phyloP scores from a whole-genome alignment of 1,140 invertebrate genomes.

The Drepana arcuata region DNA sequence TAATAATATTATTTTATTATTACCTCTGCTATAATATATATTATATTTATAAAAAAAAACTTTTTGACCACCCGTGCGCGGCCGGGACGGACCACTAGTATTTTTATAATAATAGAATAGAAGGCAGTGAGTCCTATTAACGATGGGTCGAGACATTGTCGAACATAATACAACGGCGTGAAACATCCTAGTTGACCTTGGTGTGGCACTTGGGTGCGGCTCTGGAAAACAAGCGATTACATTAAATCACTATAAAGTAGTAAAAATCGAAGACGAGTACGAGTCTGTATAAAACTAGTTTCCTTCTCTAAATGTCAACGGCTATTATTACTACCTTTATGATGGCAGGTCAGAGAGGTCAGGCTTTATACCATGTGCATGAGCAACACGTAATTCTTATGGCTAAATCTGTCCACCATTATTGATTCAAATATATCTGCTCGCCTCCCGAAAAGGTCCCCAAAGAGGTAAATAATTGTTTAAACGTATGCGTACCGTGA shows the following conservation, averaged over 20 bases:
- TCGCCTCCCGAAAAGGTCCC: no score
- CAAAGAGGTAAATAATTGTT: no score
- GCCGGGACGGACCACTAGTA: no score
- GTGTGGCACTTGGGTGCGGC: conserved; percentile 9
- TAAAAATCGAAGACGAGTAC: conserved; percentile 22
- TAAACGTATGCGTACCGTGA: no score
- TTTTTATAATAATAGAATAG: no score
- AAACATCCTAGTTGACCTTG: conserved; percentile 23
- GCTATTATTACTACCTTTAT: conserved; percentile 44
- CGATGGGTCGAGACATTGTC: neutral
- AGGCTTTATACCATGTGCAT: conserved; percentile 2
- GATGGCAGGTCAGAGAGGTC: conserved; percentile 33
- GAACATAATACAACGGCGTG: neutral
- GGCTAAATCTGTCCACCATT: neutral
- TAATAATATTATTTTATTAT: no score
- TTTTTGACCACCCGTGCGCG: no score
- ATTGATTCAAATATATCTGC: no score
- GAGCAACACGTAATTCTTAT: neutral
- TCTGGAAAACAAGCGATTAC: conserved; percentile 30
- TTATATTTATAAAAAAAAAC: no score
- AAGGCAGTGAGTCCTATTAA: neutral
- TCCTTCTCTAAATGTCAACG: conserved; percentile 52
- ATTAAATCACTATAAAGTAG: conserved; percentile 9
- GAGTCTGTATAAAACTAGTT: conserved; percentile 50
- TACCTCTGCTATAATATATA: no score